Evolutionary conservation across 1,140 invertebrate species (phyloP).

Genomic region (Monomorium pharaonis): DNA sequence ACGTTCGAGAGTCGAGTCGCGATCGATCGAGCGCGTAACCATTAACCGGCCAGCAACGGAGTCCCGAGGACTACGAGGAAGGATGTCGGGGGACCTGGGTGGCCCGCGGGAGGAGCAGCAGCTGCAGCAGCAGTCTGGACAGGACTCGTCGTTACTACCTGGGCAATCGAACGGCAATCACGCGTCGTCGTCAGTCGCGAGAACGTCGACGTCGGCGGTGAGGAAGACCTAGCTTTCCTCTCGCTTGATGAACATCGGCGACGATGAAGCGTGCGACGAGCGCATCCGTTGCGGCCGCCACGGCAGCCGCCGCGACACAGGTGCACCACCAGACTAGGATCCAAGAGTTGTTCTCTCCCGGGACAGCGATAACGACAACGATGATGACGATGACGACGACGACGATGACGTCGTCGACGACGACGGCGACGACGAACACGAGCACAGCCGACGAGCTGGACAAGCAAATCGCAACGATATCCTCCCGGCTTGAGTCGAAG

Average conservation of each 20-base stretch:
- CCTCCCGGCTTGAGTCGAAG: constrained; percentile 68
- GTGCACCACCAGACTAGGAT: constrained; percentile 66
- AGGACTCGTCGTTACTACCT: constrained; percentile 71
- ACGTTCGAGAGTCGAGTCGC: neutral
- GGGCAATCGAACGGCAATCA: constrained; percentile 2
- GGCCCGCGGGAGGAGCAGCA: constrained; percentile 58
- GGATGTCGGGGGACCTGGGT: constrained; percentile 52
- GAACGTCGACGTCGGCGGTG: constrained; percentile 59
- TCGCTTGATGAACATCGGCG: constrained; percentile 55
- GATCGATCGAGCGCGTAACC: constrained; percentile 4
- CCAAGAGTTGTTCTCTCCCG: constrained; percentile 60
- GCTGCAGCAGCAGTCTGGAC: no score
- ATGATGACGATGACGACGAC: neutral
- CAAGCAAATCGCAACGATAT: constrained; percentile 65
- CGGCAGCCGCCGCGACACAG: constrained; percentile 72
- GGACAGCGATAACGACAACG: constrained; percentile 2
- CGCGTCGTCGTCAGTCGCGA: neutral
- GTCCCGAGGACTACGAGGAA: neutral
- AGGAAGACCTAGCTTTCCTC: constrained; percentile 64
- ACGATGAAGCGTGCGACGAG: constrained; percentile 78
- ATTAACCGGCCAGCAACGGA: no score
- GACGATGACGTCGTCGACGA: constrained; percentile 10
- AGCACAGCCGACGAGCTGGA: constrained; percentile 68
- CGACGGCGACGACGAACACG: constrained; percentile 17
- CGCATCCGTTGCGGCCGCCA: constrained; percentile 73